Conservation (phyloP, 2,888 invertebrate genomes). For the Caenorhabditis sulstoni region DNA sequence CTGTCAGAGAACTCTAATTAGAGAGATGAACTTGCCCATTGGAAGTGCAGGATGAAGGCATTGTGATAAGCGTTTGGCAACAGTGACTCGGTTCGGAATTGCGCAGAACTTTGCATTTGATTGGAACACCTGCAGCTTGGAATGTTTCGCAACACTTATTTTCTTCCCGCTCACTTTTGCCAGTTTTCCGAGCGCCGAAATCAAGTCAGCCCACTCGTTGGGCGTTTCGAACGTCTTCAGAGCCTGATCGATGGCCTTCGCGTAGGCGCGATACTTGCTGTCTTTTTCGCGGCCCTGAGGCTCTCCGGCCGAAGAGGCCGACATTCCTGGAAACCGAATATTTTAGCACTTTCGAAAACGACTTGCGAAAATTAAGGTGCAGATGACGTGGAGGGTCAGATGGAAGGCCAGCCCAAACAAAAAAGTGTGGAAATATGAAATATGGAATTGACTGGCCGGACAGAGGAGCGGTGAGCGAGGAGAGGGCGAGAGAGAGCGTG, state of each 20-base stretch:
- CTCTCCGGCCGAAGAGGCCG: conserved; percentile 52
- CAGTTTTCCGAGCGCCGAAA: conserved; percentile 90
- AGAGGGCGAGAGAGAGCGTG: conserved; percentile 17
- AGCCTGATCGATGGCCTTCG: conserved; percentile 90
- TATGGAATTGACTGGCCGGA: conserved; percentile 26
- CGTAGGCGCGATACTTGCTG: conserved; percentile 82
- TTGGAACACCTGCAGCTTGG: conserved; percentile 85
- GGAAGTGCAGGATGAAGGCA: conserved; percentile 94
- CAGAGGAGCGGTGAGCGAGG: conserved; percentile 1
- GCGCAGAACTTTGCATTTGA: conserved; percentile 89
- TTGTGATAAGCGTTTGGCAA: conserved; percentile 92
- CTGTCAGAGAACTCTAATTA: neutral
- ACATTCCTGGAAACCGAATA: conserved; percentile 22
- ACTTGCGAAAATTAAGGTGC: neutral
- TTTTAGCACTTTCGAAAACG: neutral
- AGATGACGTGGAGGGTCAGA: neutral
- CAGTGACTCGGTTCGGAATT: conserved; percentile 90
- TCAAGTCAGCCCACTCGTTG: conserved; percentile 95
- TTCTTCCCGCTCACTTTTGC: conserved; percentile 86
- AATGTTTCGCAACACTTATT: neutral
- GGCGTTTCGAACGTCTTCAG: conserved; percentile 92
- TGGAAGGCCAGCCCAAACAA: too few relatives aligned
- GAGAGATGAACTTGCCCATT: conserved; percentile 83
- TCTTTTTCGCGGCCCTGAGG: conserved; percentile 44
- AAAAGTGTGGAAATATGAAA: conserved; percentile 23